Base-by-base conservation (phyloP, 2,113 vertebrate genomes). In the Sander vitreus region DNA sequence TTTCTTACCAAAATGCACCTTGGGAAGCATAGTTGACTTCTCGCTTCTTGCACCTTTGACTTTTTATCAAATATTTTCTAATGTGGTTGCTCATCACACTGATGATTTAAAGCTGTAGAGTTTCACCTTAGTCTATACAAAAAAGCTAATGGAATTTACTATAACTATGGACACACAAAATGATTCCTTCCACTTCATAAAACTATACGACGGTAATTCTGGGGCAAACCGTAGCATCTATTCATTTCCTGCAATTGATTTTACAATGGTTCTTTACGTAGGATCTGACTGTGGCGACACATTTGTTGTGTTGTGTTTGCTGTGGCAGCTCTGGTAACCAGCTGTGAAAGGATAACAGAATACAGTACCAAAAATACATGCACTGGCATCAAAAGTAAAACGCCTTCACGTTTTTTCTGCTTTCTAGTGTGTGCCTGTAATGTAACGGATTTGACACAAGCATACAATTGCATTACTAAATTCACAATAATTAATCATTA, bases 361-460 rank as follows among this genome's bases (percentile, higher is more conserved):
- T 19, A 27, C 1, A 15, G 6, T 12, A 50, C 5, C 53, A 67
- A n/a, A 63, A 81, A 54, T 33, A 60, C 51, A 71, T 43, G 48
- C 51, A 45, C 64, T 45, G 45, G 12, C 19, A 60, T 36, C 33
- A 23, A 60, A 72, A 21, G 58, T 57, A 60, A 73, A 81, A 58
- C 39, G 57, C 47, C 53, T 57, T 57, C 7, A 27, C 67, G 50
- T 16, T 73, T 64, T 64, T 60, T 53, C 13, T 14, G 14, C 23
- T 77, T 36, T 76, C 23, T 63, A 19, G 65, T 47, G 73, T 66
- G 33, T 63, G 30, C 6, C n/a, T 73, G 73, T 85, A 43, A 60
- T 66, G 66, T 21, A 23, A 89, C 80, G 76, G 89, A 88, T 81
- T 81, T 85, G 67, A 85, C 78, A 78, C 75, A 73, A 53, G 68